Conservation (phyloP, 2,113 vertebrate genomes). For the Muscicapa adusta region DNA sequence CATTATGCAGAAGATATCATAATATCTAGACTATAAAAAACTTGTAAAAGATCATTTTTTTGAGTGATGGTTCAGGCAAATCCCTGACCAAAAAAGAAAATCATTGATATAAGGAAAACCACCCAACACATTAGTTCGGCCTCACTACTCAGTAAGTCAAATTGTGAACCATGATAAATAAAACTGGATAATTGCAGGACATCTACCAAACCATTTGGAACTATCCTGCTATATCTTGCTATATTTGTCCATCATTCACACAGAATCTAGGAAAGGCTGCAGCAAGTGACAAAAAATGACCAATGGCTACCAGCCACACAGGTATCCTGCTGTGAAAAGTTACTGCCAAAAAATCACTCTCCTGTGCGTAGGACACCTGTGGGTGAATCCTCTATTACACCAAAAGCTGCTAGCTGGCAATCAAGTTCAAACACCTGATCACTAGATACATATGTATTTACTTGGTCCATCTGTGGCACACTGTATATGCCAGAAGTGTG, state of each 20-base stretch:
- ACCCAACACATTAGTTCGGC: neutral
- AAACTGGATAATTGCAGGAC: neutral
- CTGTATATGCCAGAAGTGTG: neutral
- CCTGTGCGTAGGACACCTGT: neutral
- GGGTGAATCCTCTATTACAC: neutral
- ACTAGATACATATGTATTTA: neutral
- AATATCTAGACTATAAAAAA: neutral
- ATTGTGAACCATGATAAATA: neutral
- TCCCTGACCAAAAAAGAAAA: neutral
- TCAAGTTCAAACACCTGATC: slow-evolving; percentile 35
- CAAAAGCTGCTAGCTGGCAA: slow-evolving; percentile 38
- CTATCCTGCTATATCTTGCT: neutral
- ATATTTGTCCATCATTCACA: neutral
- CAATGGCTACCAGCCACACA: neutral
- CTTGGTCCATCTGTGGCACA: neutral
- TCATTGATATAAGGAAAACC: neutral
- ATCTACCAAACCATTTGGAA: neutral
- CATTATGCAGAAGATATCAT: neutral
- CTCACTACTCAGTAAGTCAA: neutral
- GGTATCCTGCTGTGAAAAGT: slow-evolving; percentile 39
- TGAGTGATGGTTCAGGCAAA: neutral
- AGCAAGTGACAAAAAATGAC: neutral
- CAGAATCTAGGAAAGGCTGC: neutral
- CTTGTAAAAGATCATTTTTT: neutral
- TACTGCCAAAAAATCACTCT: slow-evolving; percentile 35